Percentiles rank a stretch among this genome's conserved stretches.
These are phyloP conservation scores for Tipula unca DNA, from an alignment of 2,888 invertebrate species.

Conservation along the genomic window DNA sequence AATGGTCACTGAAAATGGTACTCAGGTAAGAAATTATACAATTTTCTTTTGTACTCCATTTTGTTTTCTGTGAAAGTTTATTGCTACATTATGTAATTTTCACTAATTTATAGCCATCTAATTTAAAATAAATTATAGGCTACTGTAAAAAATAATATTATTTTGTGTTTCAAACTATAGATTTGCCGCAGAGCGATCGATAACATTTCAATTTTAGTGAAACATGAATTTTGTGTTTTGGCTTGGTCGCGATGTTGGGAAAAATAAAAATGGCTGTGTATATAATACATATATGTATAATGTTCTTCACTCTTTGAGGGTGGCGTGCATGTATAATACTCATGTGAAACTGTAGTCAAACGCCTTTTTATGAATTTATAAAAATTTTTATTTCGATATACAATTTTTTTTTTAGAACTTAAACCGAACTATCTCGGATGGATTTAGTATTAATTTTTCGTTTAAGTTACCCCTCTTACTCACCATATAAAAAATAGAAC, in stretches of 20 bases:
- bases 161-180: neutral
- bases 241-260: neutral
- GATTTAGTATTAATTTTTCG: neutral
- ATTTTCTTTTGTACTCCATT: neutral
- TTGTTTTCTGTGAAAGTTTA: neutral
- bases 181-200: conserved; percentile 25
- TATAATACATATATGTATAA: neutral
- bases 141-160: neutral
- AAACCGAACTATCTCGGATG: neutral
- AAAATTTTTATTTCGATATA: too few species aligned
- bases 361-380: too few species aligned
- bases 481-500: neutral
- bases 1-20: conserved; percentile 44
- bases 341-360: too few species aligned
- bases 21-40: conserved; percentile 35
- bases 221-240: neutral
- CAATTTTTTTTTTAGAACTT: neutral
- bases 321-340: too few species aligned
- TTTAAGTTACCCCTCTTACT: neutral
- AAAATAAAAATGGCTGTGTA: conserved; percentile 9
- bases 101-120: neutral
- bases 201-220: neutral
- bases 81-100: neutral
- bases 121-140: neutral
- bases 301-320: too few species aligned